Evolutionary conservation across 1,140 invertebrate species (phyloP).

Genomic region (Dendroctonus ponderosae): DNA sequence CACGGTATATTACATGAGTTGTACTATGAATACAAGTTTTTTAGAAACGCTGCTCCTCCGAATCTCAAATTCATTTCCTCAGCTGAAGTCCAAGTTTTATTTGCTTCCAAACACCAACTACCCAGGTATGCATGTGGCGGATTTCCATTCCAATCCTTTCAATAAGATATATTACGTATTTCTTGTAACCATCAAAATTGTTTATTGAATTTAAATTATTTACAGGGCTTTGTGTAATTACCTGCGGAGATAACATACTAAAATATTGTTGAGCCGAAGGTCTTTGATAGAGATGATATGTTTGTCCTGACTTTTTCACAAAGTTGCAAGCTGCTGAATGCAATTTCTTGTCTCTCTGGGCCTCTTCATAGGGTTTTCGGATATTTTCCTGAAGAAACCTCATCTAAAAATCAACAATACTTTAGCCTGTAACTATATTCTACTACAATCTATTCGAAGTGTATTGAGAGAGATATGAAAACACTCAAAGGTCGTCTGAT

Average conservation of each 20-base stretch:
- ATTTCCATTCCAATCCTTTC: conserved; percentile 40
- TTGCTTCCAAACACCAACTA: conserved; percentile 65
- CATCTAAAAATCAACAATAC: conserved; percentile 49
- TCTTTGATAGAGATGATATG: conserved; percentile 71
- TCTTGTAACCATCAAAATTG: conserved; percentile 1
- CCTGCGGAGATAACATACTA: conserved; percentile 71
- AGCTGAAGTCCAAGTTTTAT: conserved; percentile 67
- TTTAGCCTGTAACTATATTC: too few species aligned
- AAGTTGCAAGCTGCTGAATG: conserved; percentile 73
- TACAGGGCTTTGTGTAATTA: conserved; percentile 42
- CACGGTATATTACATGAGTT: neutral
- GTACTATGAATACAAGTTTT: conserved; percentile 7
- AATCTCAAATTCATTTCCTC: conserved; percentile 49
- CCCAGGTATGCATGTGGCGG: conserved; percentile 62
- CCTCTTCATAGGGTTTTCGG: conserved; percentile 61
- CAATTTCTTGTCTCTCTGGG: conserved; percentile 58
- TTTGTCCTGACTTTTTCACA: conserved; percentile 65
- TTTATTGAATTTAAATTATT: conserved; percentile 1
- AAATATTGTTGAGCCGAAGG: conserved; percentile 65
- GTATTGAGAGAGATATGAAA: neutral
- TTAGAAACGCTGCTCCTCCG: conserved; percentile 38
- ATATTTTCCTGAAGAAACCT: conserved; percentile 65
- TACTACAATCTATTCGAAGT: neutral
- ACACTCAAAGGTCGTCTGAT: neutral
- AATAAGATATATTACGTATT: neutral